Conservation (phyloP, 1,140 invertebrate species). For the Eumaeus atala region DNA sequence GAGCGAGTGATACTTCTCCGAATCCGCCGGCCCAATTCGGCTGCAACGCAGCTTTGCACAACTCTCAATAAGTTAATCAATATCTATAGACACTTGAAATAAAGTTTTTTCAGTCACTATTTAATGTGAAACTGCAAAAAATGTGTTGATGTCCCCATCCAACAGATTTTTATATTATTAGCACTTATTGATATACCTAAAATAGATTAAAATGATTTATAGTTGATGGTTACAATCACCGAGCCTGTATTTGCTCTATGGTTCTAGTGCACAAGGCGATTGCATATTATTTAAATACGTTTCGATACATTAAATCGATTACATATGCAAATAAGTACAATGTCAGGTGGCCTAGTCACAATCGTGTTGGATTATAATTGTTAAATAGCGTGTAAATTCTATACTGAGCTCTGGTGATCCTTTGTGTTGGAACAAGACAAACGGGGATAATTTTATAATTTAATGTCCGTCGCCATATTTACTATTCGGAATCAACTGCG, state of each 20-base stretch:
- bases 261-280: too few relatives aligned
- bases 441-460: slow-evolving; percentile 49
- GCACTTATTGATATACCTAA: neutral
- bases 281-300: too few relatives aligned
- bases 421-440: slow-evolving; percentile 44
- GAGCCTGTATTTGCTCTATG: too few relatives aligned
- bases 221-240: too few relatives aligned
- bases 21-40: too few relatives aligned
- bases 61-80: too few relatives aligned
- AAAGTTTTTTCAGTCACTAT: too few relatives aligned
- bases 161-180: neutral
- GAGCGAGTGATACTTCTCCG: too few relatives aligned
- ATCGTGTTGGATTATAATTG: slow-evolving; percentile 51
- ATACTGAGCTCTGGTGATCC: slow-evolving; percentile 21
- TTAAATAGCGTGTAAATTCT: slow-evolving; percentile 66
- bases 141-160: too few relatives aligned
- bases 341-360: slow-evolving; percentile 46
- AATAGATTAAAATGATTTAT: slow-evolving; percentile 9
- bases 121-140: too few relatives aligned
- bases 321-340: neutral
- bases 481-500: slow-evolving; percentile 62
- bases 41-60: too few relatives aligned
- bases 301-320: neutral
- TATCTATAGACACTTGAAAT: too few relatives aligned
- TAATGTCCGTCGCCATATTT: slow-evolving; percentile 36